Evolutionary conservation across 2,113 vertebrate genomes (phyloP), one percentile per base, ranked within the genome.

Genomic region (Daboia siamensis): DNA sequence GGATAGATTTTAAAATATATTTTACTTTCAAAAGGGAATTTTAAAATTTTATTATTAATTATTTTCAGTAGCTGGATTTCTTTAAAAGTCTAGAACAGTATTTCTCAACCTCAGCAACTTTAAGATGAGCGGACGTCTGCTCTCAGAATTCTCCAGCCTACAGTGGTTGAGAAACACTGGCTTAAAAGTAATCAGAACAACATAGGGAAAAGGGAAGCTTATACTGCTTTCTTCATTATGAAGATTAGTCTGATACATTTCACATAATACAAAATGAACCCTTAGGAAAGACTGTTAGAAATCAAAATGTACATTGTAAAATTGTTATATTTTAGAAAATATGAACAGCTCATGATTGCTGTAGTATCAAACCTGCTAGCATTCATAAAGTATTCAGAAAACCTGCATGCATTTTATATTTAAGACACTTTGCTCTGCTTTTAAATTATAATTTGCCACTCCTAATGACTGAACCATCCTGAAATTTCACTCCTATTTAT

Each of bases 1-100:
- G 17, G 93, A 88, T 20, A 8, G 80, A 88, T 44, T 1, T 94
- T 20, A 3, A 1, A 95, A 92, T 93, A 1, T 9, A 11, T 84
- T 93, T 94, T 95, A 87, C 44, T 95, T 64, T 1, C 86, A 46
- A 56, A 94, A 92, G 51, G 54, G 20, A 51, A 59, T 69, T 93
- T 92, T 93, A 92, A 89, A 91, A 84, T 90, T 90, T 86, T 59
- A 24, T 86, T 91, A 94, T 21, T 74, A 86, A 20, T 9, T 4
- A 46, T 90, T 44, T 92, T 61, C 92, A 87, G 26, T 1, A 91
- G 64, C 74, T 93, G 15, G 39, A 94, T 56, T 92, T 85, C 84
- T 96, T 90, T 93, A 51, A 96, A 91, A 96, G 90, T 12, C n/a
- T 95, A 92, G 20, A 80, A 33, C 69, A 80, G 5, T 74, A 33